A percentile compares a stretch with the other conserved stretches of the same genome.
phyloP scores from a whole-genome alignment of 2,888 invertebrate species.

The Enchytraeus crypticus region DNA sequence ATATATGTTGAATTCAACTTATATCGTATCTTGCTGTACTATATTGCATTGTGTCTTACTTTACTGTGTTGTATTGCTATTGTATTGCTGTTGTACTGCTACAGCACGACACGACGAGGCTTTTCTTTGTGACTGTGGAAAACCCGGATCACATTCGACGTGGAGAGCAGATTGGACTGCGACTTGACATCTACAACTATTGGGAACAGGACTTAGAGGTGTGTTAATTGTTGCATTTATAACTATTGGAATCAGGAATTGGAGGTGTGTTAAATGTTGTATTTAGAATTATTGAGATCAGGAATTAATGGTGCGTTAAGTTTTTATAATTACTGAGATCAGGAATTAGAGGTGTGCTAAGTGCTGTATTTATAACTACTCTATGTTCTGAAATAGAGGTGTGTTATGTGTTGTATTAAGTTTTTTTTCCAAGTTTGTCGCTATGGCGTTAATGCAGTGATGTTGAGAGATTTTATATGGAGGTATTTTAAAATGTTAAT shows the following conservation, averaged over 20 bases:
- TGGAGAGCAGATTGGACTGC: constrained; percentile 86
- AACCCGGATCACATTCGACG: constrained; percentile 73
- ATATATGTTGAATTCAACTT: no score
- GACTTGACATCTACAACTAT: constrained; percentile 89
- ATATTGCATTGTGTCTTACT: no score
- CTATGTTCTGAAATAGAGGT: not conserved
- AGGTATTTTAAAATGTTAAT: no score
- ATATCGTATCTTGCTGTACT: no score
- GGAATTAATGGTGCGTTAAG: not conserved
- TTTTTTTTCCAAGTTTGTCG: not conserved
- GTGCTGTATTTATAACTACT: not conserved
- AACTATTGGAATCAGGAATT: not conserved
- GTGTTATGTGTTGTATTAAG: no score
- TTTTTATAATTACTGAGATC: constrained; percentile 80
- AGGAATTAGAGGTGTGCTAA: constrained; percentile 40
- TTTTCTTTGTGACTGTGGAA: constrained; percentile 92
- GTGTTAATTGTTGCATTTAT: no score
- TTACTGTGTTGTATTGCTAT: no score
- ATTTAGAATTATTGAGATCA: not conserved
- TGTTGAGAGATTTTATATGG: no score
- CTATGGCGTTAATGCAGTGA: not conserved
- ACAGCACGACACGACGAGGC: constrained; percentile 76
- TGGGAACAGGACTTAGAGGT: constrained; percentile 54
- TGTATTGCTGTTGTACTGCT: no score
- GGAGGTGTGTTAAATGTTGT: no score